Percentiles rank a stretch among this genome's conserved stretches.
Evolutionary conservation across 2,888 invertebrate genomes (phyloP).

Genomic region (Troides aeacus): DNA sequence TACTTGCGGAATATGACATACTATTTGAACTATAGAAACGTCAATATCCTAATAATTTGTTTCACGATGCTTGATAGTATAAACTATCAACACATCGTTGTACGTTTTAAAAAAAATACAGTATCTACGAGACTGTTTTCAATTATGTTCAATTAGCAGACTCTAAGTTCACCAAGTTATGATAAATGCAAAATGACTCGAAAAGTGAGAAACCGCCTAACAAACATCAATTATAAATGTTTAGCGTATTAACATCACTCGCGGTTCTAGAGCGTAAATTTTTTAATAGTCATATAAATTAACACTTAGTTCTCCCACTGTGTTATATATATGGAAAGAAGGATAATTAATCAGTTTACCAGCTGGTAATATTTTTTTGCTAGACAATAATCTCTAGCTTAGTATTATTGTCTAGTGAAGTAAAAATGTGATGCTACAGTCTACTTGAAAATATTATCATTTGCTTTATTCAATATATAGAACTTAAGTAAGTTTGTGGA

Average conservation of each 20-base stretch:
- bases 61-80: neutral
- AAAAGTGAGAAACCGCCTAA: neutral
- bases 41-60: neutral
- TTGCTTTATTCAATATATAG: constrained; percentile 1
- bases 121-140: neutral
- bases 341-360: too few species aligned
- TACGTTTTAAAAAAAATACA: neutral
- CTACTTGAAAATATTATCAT: neutral
- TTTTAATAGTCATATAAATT: neutral
- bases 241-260: neutral
- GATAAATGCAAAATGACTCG: neutral
- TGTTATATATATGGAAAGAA: too few species aligned
- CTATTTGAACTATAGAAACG: neutral
- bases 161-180: neutral
- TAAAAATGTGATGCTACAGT: neutral
- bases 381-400: too few species aligned
- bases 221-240: constrained; percentile 4
- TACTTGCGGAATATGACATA: neutral
- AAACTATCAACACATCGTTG: neutral
- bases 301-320: neutral
- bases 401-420: too few species aligned
- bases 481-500: neutral
- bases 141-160: constrained; percentile 6
- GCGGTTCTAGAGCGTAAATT: neutral
- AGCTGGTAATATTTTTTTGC: too few species aligned